These are phyloP conservation scores for Schizopygopsis malacanthus DNA, from an alignment of 2,797 vertebrate species.

Conservation along the genomic window DNA sequence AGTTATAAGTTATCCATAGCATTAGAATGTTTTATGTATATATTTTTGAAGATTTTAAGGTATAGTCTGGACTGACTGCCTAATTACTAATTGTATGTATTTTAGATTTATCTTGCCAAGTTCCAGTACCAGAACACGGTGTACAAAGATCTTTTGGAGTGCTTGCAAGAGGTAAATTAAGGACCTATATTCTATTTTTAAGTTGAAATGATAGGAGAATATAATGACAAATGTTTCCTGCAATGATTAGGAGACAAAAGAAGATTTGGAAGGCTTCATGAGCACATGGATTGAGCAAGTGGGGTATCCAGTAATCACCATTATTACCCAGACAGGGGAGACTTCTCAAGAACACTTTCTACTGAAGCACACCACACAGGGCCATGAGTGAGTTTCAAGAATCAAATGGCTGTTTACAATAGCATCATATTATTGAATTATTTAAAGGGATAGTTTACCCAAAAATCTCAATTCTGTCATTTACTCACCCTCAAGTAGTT, in stretches of 20 bases:
- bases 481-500: too few relatives aligned
- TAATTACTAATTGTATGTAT: constrained; percentile 1
- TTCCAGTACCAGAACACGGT: constrained; percentile 62
- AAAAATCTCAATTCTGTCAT: too few relatives aligned
- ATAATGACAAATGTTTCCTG: constrained; percentile 14
- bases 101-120: constrained; percentile 69
- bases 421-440: neutral
- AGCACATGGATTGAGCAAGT: constrained; percentile 72
- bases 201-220: neutral
- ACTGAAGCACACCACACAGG: constrained; percentile 61
- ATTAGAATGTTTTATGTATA: neutral
- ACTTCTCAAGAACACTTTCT: constrained; percentile 77
- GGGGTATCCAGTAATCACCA: constrained; percentile 79
- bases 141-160: constrained; percentile 69
- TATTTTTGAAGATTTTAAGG: neutral
- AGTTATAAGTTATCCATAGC: neutral
- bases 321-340: constrained; percentile 74
- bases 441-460: neutral
- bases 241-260: neutral
- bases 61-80: neutral
- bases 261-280: constrained; percentile 66
- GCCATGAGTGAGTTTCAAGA: constrained; percentile 64
- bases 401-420: constrained; percentile 2
- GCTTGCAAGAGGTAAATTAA: constrained; percentile 69
- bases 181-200: neutral